phyloP scores from a whole-genome alignment of 2,113 vertebrate species.

The Vidua chalybeata region DNA sequence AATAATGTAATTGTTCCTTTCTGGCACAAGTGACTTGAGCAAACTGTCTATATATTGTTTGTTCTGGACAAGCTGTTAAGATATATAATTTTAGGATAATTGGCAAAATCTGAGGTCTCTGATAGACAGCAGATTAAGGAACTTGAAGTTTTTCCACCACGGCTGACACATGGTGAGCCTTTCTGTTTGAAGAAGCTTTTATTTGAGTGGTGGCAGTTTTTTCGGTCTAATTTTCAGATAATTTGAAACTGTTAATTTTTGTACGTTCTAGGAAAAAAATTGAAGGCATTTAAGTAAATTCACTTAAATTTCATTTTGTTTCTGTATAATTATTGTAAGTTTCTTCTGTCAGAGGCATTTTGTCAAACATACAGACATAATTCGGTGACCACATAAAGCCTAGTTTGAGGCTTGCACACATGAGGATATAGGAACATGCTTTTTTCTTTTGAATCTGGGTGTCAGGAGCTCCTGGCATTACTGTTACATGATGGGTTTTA shows the following conservation, averaged over 20 bases:
- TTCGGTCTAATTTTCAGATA: neutral
- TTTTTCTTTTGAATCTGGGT: neutral
- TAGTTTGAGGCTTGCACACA: neutral
- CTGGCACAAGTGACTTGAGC: neutral
- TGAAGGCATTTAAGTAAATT: neutral
- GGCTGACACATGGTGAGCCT: neutral
- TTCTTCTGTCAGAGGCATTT: neutral
- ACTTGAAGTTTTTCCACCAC: neutral
- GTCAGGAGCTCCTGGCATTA: neutral
- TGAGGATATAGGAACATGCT: neutral
- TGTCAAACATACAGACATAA: neutral
- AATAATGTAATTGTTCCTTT: constrained; percentile 1
- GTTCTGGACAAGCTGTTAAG: neutral
- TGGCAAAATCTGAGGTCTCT: neutral
- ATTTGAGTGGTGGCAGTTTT: fast-evolving
- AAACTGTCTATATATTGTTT: neutral
- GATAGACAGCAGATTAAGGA: neutral
- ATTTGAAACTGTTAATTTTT: neutral
- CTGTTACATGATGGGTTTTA: neutral
- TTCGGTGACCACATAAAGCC: neutral
- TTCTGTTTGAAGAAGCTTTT: neutral
- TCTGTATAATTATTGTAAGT: neutral
- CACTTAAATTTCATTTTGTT: neutral
- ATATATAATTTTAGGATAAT: neutral
- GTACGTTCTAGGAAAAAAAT: neutral